A percentile compares a stretch with the other conserved stretches of the same genome.
These are phyloP conservation scores for Ia io DNA, from an alignment of 2,113 vertebrate species.

Conservation along the genomic window DNA sequence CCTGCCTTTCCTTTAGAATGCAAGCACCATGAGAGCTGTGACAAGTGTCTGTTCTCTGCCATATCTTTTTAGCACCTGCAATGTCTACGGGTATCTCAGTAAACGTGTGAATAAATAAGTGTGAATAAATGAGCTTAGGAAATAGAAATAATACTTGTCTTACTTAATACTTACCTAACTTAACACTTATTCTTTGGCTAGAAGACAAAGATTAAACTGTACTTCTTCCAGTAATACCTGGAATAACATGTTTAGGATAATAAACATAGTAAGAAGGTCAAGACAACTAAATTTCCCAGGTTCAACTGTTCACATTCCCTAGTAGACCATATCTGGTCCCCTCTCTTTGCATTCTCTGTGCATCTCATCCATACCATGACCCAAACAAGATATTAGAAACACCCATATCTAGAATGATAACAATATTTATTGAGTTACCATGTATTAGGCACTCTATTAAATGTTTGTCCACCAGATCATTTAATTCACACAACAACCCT, in stretches of 20 bases:
- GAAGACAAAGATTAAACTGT: neutral
- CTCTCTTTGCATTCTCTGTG: neutral
- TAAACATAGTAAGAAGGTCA: neutral
- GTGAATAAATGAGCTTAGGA: neutral
- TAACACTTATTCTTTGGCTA: neutral
- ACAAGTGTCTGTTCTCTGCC: neutral
- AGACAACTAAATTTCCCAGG: neutral
- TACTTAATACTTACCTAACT: neutral
- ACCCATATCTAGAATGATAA: neutral
- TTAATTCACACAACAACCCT: constrained; percentile 15
- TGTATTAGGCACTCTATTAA: neutral
- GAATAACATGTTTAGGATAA: neutral
- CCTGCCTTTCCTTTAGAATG: neutral
- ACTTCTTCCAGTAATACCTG: neutral
- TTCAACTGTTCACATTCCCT: neutral
- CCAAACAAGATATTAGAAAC: neutral
- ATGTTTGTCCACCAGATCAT: neutral
- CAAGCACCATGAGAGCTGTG: neutral
- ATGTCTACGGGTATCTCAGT: neutral
- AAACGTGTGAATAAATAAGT: neutral
- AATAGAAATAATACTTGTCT: neutral
- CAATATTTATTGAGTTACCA: neutral
- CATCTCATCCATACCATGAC: neutral
- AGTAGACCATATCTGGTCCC: neutral
- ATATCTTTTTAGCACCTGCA: neutral